Evolutionary conservation across 2,888 invertebrate species (phyloP), one percentile per base, ranked within the genome.

Genomic region (Drosophila conformis): DNA sequence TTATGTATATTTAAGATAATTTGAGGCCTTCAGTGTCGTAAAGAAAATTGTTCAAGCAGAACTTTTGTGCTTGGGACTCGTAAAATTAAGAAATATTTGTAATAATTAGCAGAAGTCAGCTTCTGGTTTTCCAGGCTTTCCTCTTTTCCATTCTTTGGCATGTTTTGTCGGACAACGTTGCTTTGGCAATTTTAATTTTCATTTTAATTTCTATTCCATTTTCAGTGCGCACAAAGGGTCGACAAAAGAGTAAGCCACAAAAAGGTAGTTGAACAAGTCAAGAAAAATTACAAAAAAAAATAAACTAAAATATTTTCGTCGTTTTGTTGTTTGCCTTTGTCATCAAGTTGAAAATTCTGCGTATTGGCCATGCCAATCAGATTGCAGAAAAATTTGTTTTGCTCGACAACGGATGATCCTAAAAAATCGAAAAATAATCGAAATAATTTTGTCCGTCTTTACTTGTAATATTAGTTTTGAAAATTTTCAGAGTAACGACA

Each of bases 11-110:
- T 63, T 74, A 49, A 56, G 72, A 76, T 76, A 78, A 78, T 79
- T 78, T 60, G 76, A 79, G 76, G 56, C 63, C 66, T 58, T 63
- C 51, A 36, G 56, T 53, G 63, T 74, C 69, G 72, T 71, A 65
- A 77, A 71, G 73, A 78, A 87, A 87, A 82, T 87, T 87, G 87
- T 87, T 87, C 61, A 72, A 77, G 89, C 87, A 82, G 71, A 87
- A 87, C 89, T 83, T 80, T 75, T 71, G 52, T 36, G 66, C 48
- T 64, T 78, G 67, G 58, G 59, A 49, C 76, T 74, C 81, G 78
- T 84, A 82, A 84, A 84, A 84, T 81, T 73, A 79, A 74, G 78
- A 87, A 87, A 80, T 87, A 84, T 89, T 80, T 89, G 89, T 78
- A 79, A 87, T 89, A 84, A 87, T 87, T 87, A 83, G 84, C 73